Percentiles rank a stretch among this genome's conserved stretches.
phyloP scores from a whole-genome alignment of 2,888 invertebrate genomes.

The Boloria selene region DNA sequence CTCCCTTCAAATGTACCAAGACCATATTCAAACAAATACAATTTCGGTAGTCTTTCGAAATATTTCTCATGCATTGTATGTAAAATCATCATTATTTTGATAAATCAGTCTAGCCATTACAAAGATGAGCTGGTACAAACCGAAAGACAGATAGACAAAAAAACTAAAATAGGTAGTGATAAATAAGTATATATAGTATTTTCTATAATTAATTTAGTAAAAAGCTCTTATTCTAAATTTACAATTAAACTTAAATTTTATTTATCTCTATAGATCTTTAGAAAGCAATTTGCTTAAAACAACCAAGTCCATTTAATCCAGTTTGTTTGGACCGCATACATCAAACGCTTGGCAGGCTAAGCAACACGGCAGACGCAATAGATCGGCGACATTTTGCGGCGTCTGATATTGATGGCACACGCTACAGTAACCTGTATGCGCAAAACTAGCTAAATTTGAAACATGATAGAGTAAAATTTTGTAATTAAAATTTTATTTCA shows the following conservation, averaged over 20 bases:
- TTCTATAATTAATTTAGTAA: too few relatives aligned
- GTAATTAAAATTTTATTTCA: background rate
- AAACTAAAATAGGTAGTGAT: too few relatives aligned
- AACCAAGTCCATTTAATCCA: conserved; percentile 13
- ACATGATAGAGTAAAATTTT: background rate
- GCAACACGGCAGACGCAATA: conserved; percentile 29
- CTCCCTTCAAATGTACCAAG: too few relatives aligned
- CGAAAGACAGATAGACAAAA: too few relatives aligned
- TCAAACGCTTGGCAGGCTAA: conserved; percentile 29
- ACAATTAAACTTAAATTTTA: background rate
- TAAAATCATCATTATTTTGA: too few relatives aligned
- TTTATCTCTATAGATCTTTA: background rate
- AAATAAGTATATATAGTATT: too few relatives aligned
- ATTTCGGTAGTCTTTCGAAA: too few relatives aligned
- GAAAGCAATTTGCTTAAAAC: conserved; percentile 6
- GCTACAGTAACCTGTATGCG: conserved; percentile 6
- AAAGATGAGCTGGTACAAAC: too few relatives aligned
- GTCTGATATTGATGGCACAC: conserved; percentile 30
- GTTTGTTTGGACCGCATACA: conserved; percentile 20
- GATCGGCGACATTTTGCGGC: conserved; percentile 32
- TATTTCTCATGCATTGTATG: too few relatives aligned
- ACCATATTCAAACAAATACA: too few relatives aligned
- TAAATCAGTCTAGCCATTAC: too few relatives aligned
- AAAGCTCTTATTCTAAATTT: too few relatives aligned
- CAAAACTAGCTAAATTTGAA: conserved; percentile 35